Percentiles rank a stretch among this genome's conserved stretches.
Conservation (phyloP, 2,888 invertebrate genomes). For the Meghimatium bilineatum region DNA sequence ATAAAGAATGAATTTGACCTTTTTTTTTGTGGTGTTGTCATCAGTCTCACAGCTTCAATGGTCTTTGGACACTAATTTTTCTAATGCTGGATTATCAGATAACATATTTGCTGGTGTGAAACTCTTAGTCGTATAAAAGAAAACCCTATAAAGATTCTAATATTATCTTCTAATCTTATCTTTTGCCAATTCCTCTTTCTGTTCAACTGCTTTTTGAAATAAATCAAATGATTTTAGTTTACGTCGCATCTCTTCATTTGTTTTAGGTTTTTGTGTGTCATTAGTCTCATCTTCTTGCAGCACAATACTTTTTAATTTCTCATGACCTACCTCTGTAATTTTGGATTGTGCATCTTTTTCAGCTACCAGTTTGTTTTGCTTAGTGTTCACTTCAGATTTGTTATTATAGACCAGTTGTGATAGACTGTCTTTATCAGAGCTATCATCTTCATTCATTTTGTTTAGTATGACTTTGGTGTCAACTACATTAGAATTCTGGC, state of each 20-base stretch:
- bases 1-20: no score
- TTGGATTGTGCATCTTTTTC: neutral
- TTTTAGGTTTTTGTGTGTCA: neutral
- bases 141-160: no score
- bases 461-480: neutral
- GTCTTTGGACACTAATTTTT: no score
- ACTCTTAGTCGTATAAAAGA: no score
- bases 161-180: no score
- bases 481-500: neutral
- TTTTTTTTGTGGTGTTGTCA: no score
- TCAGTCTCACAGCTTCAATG: no score
- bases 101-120: no score
- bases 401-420: neutral
- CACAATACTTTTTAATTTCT: neutral
- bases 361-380: neutral
- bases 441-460: neutral
- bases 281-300: neutral
- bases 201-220: neutral
- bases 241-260: slow-evolving; percentile 37
- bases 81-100: no score
- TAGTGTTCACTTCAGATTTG: neutral
- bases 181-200: neutral
- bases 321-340: neutral
- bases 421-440: neutral
- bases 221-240: slow-evolving; percentile 23